Conservation (phyloP, 2,888 invertebrate species). For the Parasteatoda lunata region DNA sequence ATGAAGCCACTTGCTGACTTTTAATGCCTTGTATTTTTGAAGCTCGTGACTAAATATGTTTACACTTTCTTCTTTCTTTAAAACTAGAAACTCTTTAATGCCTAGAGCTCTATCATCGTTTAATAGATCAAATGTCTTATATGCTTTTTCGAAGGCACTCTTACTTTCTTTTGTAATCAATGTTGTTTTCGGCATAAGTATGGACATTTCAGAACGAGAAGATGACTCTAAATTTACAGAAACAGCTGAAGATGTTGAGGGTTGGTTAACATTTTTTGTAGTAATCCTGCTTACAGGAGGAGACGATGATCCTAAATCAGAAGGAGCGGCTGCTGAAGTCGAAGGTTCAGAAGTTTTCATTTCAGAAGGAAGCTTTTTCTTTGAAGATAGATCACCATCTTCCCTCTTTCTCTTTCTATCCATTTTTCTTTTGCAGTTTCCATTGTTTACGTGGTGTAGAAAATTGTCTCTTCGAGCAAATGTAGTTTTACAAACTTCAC, state of each 20-base stretch:
- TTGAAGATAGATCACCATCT: neutral
- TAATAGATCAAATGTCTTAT: neutral
- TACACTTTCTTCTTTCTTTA: no score
- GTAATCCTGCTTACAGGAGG: no score
- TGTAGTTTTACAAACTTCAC: neutral
- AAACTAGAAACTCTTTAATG: no score
- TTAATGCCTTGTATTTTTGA: neutral
- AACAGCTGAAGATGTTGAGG: no score
- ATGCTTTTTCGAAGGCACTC: neutral
- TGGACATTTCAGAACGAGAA: no score
- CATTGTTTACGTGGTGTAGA: neutral
- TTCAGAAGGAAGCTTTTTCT: neutral
- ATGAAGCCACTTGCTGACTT: neutral
- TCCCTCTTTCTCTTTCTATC: neutral
- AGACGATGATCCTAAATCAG: no score
- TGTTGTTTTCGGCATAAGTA: no score
- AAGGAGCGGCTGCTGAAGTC: neutral
- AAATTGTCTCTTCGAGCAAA: neutral
- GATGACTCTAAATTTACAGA: no score
- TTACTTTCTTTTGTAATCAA: neutral
- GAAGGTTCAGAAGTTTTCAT: neutral
- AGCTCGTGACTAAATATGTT: neutral
- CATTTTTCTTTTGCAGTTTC: neutral
- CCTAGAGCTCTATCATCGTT: neutral
- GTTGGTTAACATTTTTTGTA: no score